Evolutionary conservation across 2,797 vertebrate species (phyloP).

Genomic region (Lepus townsendii): DNA sequence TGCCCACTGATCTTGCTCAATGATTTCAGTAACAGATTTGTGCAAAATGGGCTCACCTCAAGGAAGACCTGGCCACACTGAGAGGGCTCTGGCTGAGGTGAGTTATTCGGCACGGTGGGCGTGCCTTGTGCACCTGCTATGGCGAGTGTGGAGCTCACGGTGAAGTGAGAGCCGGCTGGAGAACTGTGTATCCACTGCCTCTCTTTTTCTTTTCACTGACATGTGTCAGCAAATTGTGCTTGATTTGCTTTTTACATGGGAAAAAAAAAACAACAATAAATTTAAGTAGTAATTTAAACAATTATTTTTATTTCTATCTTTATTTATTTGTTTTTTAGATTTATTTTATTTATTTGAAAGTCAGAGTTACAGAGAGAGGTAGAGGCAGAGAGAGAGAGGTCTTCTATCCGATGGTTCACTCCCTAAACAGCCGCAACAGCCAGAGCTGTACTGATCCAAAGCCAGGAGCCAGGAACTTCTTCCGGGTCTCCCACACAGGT

Average conservation of each 20-base stretch:
- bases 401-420: too few relatives aligned
- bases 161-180: neutral
- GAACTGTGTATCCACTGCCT: neutral
- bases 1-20: neutral
- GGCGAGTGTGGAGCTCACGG: too few relatives aligned
- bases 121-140: neutral
- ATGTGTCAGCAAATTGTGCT: neutral
- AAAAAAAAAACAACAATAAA: neutral
- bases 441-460: too few relatives aligned
- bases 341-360: too few relatives aligned
- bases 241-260: neutral
- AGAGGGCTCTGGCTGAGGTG: neutral
- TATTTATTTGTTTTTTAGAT: too few relatives aligned
- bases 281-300: conserved; percentile 8
- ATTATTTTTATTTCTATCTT: neutral
- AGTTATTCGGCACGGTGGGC: neutral
- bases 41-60: neutral
- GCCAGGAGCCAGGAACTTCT: too few relatives aligned
- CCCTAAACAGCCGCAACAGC: too few relatives aligned
- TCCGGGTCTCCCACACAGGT: too few relatives aligned
- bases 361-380: too few relatives aligned
- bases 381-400: too few relatives aligned
- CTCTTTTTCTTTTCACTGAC: neutral
- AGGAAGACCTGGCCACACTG: neutral
- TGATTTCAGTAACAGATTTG: neutral